Evolutionary conservation across 2,888 invertebrate genomes (phyloP).

Genomic region (Tribolium freemani): DNA sequence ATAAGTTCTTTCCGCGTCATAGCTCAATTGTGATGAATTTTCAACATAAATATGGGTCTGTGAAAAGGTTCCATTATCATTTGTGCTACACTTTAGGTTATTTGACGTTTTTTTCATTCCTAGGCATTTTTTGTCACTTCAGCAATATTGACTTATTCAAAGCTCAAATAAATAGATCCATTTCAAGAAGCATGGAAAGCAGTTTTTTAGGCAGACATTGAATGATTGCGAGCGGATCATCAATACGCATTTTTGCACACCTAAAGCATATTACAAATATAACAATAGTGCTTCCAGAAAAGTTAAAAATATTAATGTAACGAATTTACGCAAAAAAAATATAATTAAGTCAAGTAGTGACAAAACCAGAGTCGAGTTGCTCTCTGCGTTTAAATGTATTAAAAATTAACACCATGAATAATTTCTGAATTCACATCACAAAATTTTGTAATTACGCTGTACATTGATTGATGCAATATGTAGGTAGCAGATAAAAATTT

Average conservation of each 20-base stretch:
- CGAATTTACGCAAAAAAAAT: too few relatives aligned
- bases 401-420: too few relatives aligned
- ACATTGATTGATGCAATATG: too few relatives aligned
- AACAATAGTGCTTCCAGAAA: neutral
- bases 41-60: neutral
- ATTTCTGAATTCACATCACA: too few relatives aligned
- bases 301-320: too few relatives aligned
- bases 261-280: neutral
- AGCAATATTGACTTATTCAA: neutral
- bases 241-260: neutral
- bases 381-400: too few relatives aligned
- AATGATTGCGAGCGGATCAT: neutral
- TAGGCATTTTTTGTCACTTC: neutral
- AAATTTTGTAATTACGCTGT: too few relatives aligned
- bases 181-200: neutral
- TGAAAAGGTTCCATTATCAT: too few relatives aligned
- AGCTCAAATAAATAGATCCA: neutral
- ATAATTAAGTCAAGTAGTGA: too few relatives aligned
- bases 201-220: neutral
- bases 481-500: neutral
- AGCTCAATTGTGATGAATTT: neutral
- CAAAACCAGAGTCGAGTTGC: too few relatives aligned
- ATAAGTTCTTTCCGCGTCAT: too few relatives aligned
- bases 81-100: neutral
- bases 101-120: neutral